Evolutionary conservation across 2,113 vertebrate species (phyloP), one percentile per base, ranked within the genome.

Genomic region (Macrotus californicus): DNA sequence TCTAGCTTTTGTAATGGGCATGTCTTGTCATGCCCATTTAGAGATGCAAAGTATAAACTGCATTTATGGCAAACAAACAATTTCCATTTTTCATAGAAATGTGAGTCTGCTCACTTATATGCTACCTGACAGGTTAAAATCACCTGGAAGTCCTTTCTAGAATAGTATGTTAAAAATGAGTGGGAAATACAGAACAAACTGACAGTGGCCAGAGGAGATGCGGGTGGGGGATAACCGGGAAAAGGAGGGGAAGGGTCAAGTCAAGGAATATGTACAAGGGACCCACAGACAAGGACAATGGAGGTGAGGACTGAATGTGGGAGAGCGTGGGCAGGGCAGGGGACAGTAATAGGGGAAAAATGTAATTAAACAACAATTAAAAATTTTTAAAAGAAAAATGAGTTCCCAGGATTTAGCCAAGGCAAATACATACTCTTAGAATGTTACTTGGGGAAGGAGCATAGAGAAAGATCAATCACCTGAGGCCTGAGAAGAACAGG

Each of bases 31-130:
- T 8, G 81, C 70, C 91, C 75, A 91, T 91, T 90, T 90, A 91
- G 67, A 91, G 75, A 82, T 70, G 43, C 56, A 87, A 76, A 94
- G 66, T 54, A 69, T 92, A 80, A 96, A 94, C 76, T 52, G 31
- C 29, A 89, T 70, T 72, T 70, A 59, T 43, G 73, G 77, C 73
- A 94, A 86, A 79, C 39, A 85, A 94, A 79, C 43, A 52, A 93
- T 69, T 94, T 73, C 61, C 36, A 67, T 67, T 91, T 85, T 56
- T 96, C 73, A 50, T 26, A 79, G 86, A 61, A 59, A 66, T 85
- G 36, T 24, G 34, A 75, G 22, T 48, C 24, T 91, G 43, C 61
- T 31, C 69, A 73, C 61, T 39, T 59, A 41, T 54, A 10, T 39
- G 24, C 52, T 70, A 56, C 18, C 80, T 92, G 75, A 96, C 46